Percentiles rank a stretch among this genome's conserved stretches.
phyloP scores from a whole-genome alignment of 92 coral and sea anemone genomes.

The Heliopora coerulea region DNA sequence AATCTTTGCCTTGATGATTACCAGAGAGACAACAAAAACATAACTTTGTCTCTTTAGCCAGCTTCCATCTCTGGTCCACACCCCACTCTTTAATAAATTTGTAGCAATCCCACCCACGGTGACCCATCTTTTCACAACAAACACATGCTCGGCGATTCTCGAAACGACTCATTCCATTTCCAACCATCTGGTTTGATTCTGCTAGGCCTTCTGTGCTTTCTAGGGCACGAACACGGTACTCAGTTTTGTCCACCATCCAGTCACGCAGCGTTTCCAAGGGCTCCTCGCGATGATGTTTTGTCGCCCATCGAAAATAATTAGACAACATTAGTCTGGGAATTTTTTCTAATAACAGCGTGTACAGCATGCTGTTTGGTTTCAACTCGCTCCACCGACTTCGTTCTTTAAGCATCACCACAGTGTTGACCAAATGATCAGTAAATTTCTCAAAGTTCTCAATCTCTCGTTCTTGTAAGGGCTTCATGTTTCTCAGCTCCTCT shows the following conservation, averaged over 20 bases:
- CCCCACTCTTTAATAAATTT: not conserved
- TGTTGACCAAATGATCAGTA: conserved; percentile 20
- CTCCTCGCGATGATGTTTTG: too few species aligned
- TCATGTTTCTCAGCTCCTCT: not conserved
- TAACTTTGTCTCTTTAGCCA: conserved; percentile 7
- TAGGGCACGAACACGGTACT: too few species aligned
- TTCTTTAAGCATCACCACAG: conserved; percentile 34
- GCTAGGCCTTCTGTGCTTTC: too few species aligned
- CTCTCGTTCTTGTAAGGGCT: not conserved
- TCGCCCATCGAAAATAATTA: too few species aligned
- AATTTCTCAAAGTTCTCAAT: conserved; percentile 36
- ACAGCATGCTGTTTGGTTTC: conserved; percentile 13
- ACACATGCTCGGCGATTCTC: conserved; percentile 17
- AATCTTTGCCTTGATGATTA: not conserved
- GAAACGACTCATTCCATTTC: not conserved
- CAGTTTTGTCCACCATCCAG: too few species aligned
- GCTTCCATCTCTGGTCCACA: conserved; percentile 13
- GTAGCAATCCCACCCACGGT: conserved; percentile 4
- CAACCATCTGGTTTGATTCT: not conserved
- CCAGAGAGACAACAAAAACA: conserved; percentile 4
- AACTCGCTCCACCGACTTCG: conserved; percentile 12
- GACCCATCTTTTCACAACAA: conserved; percentile 19
- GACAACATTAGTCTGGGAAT: too few species aligned
- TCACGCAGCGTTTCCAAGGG: too few species aligned
- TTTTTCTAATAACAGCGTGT: too few species aligned